Evolutionary conservation across 2,888 invertebrate genomes (phyloP).

Genomic region (Plutella xylostella): DNA sequence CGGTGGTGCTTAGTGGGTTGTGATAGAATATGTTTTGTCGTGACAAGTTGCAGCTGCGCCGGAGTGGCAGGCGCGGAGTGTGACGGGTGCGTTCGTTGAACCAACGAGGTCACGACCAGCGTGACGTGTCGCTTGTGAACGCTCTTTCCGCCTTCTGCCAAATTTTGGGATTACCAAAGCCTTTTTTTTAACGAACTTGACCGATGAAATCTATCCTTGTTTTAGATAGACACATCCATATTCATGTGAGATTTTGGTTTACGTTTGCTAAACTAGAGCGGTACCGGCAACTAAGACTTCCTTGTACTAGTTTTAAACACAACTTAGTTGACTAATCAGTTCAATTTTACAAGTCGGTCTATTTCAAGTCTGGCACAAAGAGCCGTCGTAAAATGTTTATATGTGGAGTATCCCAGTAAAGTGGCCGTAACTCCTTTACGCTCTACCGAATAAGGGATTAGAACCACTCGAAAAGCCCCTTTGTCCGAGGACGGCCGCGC

Average conservation of each 20-base stretch:
- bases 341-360: constrained; percentile 17
- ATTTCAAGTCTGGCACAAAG: constrained; percentile 25
- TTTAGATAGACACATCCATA: no score
- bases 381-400: constrained; percentile 37
- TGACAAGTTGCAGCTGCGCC: not conserved
- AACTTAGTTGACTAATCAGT: not conserved
- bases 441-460: constrained; percentile 29
- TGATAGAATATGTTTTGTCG: not conserved
- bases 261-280: no score
- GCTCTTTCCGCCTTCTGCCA: constrained; percentile 26
- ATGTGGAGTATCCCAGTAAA: constrained; percentile 26
- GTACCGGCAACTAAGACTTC: no score
- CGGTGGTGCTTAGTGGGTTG: not conserved
- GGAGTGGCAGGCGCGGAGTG: constrained; percentile 31
- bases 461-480: constrained; percentile 10
- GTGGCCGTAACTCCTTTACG: constrained; percentile 29
- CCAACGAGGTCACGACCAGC: constrained; percentile 63
- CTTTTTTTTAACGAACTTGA: no score
- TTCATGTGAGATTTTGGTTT: no score
- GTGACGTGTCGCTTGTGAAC: constrained; percentile 45
- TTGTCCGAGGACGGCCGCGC: constrained; percentile 1
- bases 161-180: no score
- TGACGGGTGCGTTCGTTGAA: constrained; percentile 64
- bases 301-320: no score
- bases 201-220: no score